These are phyloP conservation scores for Scaptomyza montana DNA, from an alignment of 1,140 invertebrate genomes.

Conservation along the genomic window DNA sequence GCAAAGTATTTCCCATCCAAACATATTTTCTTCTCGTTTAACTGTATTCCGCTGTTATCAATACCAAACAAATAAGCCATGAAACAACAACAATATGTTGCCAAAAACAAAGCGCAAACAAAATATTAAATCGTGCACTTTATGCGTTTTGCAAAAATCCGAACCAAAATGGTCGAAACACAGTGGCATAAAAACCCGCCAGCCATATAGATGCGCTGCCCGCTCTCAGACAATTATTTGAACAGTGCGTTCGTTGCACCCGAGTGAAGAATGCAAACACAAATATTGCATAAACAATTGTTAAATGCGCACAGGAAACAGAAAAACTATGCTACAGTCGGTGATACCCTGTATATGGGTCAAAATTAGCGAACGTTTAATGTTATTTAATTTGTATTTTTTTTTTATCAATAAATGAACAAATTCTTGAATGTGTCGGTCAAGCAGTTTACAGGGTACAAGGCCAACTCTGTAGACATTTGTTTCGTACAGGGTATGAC, in stretches of 20 bases:
- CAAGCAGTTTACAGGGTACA: no score
- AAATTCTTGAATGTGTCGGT: no score
- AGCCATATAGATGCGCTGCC: conserved; percentile 29
- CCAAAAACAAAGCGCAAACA: conserved; percentile 42
- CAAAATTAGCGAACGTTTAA: not conserved
- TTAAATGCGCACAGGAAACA: conserved; percentile 46
- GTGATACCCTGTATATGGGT: not conserved
- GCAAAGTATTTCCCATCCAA: no score
- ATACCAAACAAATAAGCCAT: conserved; percentile 45
- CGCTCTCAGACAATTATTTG: conserved; percentile 43
- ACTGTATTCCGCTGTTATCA: not conserved
- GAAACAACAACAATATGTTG: conserved; percentile 54
- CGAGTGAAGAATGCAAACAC: conserved; percentile 32
- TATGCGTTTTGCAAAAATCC: conserved; percentile 64
- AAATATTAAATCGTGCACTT: conserved; percentile 72
- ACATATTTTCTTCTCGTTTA: not conserved
- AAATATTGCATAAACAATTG: conserved; percentile 64
- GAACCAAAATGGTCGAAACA: conserved; percentile 17
- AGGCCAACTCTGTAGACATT: not conserved
- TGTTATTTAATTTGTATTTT: no score
- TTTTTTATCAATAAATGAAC: not conserved
- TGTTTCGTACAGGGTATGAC: conserved; percentile 14
- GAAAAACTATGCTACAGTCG: not conserved
- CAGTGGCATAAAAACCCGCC: conserved; percentile 14
- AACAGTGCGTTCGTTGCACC: conserved; percentile 10